Base-by-base conservation (phyloP, 2,113 vertebrate genomes). In the Archocentrus centrarchus region DNA sequence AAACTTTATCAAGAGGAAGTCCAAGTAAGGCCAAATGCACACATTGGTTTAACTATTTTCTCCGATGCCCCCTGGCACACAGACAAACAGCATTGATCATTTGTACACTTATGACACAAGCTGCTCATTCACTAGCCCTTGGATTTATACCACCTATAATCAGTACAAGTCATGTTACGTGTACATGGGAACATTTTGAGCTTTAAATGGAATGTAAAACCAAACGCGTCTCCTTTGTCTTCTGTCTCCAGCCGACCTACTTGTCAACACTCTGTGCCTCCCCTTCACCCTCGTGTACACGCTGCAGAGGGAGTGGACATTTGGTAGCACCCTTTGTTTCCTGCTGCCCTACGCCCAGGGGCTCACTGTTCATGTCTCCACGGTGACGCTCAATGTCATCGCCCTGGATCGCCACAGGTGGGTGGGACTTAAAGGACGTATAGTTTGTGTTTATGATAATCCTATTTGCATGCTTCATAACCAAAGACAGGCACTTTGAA, bases 201-300 rank as follows among this genome's bases (percentile, higher is more conserved):
- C n/a, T 4, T 66, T 8, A 44, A 41, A 44, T 24, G 41, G 41
- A 18, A 9, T 24, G 10, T 7, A 13, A n/a, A 39, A 5, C 14
- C 32, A 3, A 77, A n/a, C 6, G 11, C 11, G 17, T 44, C 8
- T 39, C 6, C 5, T 17, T 50, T 30, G 37, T 53, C 3, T 39
- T 44, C 15, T 11, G 5, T 15, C 89, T 0, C 92, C 97, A 94
- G 97, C 98, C 0, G 98, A 99, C 90, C 94, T 99, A 59, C 91
- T 99, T 91, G 98, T 99, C 75, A 99, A 99, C 78, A 97, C 98
- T 0, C 82, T 99, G 85, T 99, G 98, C 82, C 93, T 99, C 35
- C 98, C 98, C 39, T 99, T 99, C 92, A 99, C 98, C 2, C 94
- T 99, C 58, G 96, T 97, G 92, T 99, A 99, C 84, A 99, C 98